Conservation (phyloP, 2,888 invertebrate genomes). For the Lathronympha strigana region DNA sequence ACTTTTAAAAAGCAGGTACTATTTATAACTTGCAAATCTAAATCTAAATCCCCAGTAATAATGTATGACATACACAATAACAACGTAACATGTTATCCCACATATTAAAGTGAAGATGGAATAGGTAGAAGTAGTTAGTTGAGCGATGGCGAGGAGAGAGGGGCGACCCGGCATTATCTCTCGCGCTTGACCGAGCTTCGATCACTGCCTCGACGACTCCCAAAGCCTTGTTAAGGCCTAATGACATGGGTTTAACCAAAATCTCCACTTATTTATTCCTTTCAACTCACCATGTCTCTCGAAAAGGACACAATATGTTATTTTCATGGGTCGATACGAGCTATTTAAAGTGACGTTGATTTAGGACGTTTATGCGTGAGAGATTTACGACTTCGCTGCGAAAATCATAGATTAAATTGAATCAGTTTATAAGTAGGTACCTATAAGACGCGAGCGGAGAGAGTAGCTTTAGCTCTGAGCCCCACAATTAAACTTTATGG, state of each 20-base stretch:
- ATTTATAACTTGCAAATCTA: no score
- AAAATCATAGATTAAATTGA: constrained; percentile 29
- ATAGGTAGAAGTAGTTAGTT: constrained; percentile 49
- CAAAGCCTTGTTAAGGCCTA: constrained; percentile 78
- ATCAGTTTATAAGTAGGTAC: constrained; percentile 16
- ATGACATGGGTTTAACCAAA: constrained; percentile 72
- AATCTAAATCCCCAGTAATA: no score
- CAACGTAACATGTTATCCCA: constrained; percentile 3
- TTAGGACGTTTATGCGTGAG: constrained; percentile 27
- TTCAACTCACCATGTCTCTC: constrained; percentile 55
- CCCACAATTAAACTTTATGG: constrained; percentile 36
- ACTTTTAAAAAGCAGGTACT: no score
- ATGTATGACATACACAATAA: background rate
- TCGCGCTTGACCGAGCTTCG: constrained; percentile 79
- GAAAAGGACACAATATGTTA: constrained; percentile 43
- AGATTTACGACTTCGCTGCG: constrained; percentile 25
- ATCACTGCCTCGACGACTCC: constrained; percentile 73
- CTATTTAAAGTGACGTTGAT: constrained; percentile 37
- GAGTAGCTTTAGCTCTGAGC: constrained; percentile 12
- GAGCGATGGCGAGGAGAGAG: constrained; percentile 47
- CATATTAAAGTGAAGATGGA: constrained; percentile 39
- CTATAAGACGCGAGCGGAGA: constrained; percentile 13
- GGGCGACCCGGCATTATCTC: constrained; percentile 67
- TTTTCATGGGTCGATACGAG: constrained; percentile 36
- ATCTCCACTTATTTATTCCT: constrained; percentile 68